Conservation (phyloP, 1,140 invertebrate species). For the Reticulitermes speratus region DNA sequence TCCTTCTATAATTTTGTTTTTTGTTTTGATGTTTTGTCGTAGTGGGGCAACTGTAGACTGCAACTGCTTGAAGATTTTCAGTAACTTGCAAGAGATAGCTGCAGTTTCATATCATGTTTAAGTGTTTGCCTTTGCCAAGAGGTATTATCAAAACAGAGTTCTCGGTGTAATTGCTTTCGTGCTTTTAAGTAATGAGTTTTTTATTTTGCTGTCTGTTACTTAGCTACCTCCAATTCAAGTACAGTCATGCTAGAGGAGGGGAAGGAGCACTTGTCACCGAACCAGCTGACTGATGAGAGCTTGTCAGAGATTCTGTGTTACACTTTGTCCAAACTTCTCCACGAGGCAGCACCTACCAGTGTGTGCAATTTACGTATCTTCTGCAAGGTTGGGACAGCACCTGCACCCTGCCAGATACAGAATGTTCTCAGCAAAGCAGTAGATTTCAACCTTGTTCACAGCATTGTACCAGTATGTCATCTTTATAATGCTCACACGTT, state of each 20-base stretch:
- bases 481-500: conserved; percentile 76
- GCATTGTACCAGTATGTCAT: conserved; percentile 72
- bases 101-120: too few relatives aligned
- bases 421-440: conserved; percentile 55
- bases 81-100: too few relatives aligned
- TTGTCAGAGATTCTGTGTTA: conserved; percentile 70
- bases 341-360: conserved; percentile 54
- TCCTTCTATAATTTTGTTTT: too few relatives aligned
- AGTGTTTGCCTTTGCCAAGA: too few relatives aligned
- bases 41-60: too few relatives aligned
- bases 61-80: too few relatives aligned
- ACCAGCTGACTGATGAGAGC: conserved; percentile 57
- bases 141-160: too few relatives aligned
- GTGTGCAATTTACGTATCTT: conserved; percentile 72
- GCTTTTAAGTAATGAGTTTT: neutral
- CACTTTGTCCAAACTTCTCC: conserved; percentile 67
- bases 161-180: too few relatives aligned
- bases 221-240: conserved; percentile 63
- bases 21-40: too few relatives aligned
- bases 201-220: conserved; percentile 17
- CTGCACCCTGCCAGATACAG: conserved; percentile 55
- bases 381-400: conserved; percentile 64
- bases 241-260: conserved; percentile 60
- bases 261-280: conserved; percentile 52
- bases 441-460: conserved; percentile 61